Conservation (phyloP, 2,888 invertebrate genomes). For the Coelinius sp. region DNA sequence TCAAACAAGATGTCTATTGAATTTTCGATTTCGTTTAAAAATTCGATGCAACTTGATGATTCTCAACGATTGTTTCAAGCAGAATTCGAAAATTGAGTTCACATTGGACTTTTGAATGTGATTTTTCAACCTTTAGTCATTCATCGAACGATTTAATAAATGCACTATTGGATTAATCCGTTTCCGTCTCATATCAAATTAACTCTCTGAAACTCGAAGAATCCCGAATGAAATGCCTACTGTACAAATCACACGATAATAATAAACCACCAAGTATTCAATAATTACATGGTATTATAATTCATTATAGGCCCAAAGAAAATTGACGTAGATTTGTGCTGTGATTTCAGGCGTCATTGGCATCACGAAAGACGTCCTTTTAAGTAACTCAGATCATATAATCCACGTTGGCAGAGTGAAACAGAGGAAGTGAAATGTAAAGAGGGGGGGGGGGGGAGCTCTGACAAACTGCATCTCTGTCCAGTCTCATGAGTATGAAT, state of each 20-base stretch:
- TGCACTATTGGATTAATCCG: neutral
- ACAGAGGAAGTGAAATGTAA: neutral
- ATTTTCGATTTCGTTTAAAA: neutral
- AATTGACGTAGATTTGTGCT: neutral
- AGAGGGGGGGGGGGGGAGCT: conserved; percentile 23
- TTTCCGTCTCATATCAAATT: neutral
- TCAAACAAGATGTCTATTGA: neutral
- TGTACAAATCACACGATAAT: neutral
- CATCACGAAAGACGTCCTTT: conserved; percentile 13
- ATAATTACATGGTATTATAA: neutral
- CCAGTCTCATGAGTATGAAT: conserved; percentile 42
- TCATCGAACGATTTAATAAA: neutral
- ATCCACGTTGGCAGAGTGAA: neutral
- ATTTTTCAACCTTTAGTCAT: neutral
- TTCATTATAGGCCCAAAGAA: neutral
- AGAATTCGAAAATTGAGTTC: neutral
- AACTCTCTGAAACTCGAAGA: neutral
- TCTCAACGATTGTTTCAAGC: neutral
- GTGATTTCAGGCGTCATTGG: neutral
- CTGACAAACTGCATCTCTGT: conserved; percentile 43
- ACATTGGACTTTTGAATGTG: neutral
- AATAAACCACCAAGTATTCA: neutral
- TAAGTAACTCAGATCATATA: conserved; percentile 25
- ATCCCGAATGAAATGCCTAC: neutral
- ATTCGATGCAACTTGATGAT: neutral